These are phyloP conservation scores for Sebastes matsubarae DNA, from an alignment of 2,797 vertebrate genomes.

Conservation along the genomic window DNA sequence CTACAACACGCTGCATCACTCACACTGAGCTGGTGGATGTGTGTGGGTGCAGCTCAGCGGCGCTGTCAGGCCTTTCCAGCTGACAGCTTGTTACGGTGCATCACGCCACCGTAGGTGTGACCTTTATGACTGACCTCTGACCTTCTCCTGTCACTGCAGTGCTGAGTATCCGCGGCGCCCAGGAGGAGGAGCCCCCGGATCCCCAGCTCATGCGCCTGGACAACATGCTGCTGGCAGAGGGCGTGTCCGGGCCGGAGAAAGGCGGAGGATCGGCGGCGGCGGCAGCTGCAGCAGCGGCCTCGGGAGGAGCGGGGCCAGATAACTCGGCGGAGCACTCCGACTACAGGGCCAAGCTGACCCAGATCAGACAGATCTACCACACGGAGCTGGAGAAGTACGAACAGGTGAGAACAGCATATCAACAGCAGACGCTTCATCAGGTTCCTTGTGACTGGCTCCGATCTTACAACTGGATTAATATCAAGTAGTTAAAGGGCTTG, in stretches of 20 bases:
- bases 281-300: constrained; percentile 90
- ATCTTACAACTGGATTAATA: neutral
- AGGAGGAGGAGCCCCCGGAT: constrained; percentile 97
- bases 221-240: constrained; percentile 98
- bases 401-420: constrained; percentile 83
- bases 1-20: neutral
- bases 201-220: constrained; percentile 98
- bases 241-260: constrained; percentile 95
- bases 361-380: constrained; percentile 99
- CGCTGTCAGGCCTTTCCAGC: constrained; percentile 31
- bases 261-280: constrained; percentile 92
- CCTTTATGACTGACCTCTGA: constrained; percentile 58
- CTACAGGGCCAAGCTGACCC: constrained; percentile 96
- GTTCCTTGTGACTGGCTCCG: neutral
- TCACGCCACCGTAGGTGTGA: constrained; percentile 47
- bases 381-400: constrained; percentile 99
- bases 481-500: neutral
- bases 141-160: constrained; percentile 80
- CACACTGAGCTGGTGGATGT: constrained; percentile 11
- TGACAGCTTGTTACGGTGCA: constrained; percentile 65
- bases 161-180: constrained; percentile 96
- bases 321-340: constrained; percentile 96
- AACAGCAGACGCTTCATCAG: neutral
- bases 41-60: constrained; percentile 16
- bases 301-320: constrained; percentile 89